Percentiles rank a stretch among this genome's conserved stretches.
These are phyloP conservation scores for Podilymbus podiceps DNA, from an alignment of 2,113 vertebrate genomes.

Conservation along the genomic window DNA sequence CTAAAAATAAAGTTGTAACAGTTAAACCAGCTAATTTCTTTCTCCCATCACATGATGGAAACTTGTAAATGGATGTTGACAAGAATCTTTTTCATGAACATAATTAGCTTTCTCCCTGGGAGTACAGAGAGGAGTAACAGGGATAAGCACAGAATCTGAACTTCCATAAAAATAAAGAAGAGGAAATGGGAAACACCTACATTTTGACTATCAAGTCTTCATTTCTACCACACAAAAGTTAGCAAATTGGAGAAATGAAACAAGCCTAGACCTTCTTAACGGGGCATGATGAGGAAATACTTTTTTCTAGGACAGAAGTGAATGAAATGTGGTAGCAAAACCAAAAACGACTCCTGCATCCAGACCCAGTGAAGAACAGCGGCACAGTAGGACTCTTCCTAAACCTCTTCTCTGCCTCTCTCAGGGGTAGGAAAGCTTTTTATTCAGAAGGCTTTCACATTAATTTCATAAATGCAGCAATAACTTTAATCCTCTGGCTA, in stretches of 20 bases:
- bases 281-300: not conserved
- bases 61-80: not conserved
- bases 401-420: not conserved
- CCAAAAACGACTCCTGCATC: not conserved
- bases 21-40: not conserved
- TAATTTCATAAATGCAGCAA: not conserved
- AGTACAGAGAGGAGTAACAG: not conserved
- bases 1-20: constrained; percentile 69
- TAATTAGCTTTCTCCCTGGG: not conserved
- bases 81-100: not conserved
- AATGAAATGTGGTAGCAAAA: not conserved
- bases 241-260: not conserved
- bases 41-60: not conserved
- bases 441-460: not conserved
- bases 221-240: not conserved
- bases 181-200: not conserved
- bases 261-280: not conserved
- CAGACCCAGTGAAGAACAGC: not conserved
- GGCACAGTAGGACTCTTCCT: not conserved
- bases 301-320: not conserved
- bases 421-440: not conserved
- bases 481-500: not conserved
- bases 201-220: not conserved
- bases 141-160: not conserved
- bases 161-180: not conserved